Base-by-base conservation (phyloP, 2,797 vertebrate genomes). In the Crax fasciolata region DNA sequence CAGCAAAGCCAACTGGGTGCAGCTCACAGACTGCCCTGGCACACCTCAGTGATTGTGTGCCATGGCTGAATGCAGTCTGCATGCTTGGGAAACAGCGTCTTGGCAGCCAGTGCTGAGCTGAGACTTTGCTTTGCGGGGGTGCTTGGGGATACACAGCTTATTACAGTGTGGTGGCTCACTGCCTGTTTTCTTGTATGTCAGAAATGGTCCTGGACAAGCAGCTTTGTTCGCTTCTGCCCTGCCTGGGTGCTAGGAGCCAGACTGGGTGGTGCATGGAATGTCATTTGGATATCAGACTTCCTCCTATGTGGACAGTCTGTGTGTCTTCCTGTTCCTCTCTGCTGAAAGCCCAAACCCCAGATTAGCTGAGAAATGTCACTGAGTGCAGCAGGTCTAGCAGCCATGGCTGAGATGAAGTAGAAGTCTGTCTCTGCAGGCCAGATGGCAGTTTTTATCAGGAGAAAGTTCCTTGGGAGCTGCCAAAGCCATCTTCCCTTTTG, bases 311-410 rank as follows among this genome's bases (percentile, higher is more conserved):
- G 57, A 23, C 49, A 65, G 57, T 12, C 13, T 30, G 3, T 24
- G 38, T 21, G 74, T 32, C 35, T 63, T 30, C 35, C 68, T 51
- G 49, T 38, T 17, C 58, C 30, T 27, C 39, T 43, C 39, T n/a
- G 44, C 41, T 39, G 43, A 49, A 32, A 61, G 35, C 43, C 21
- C 6, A 1, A 7, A 35, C 9, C 39, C 30, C 27, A 15, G 41
- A 17, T 44, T 10, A 65, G 51, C 70, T 65, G 44, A 62, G 67
- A 18, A 25, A 13, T 9, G n/a, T 32, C 23, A 14, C 48, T 27
- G 28, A 11, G 13, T 16, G 9, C 30, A 0, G 2, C 32, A 0
- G 2, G 49, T 23, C 24, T 18, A 41, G 74, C 28, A 48, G 84
- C 32, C 7, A 5, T 18, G 46, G 80, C 75, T 66, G 58, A 27